phyloP scores from a whole-genome alignment of 2,888 invertebrate genomes.

The Lasioglossum calceatum region DNA sequence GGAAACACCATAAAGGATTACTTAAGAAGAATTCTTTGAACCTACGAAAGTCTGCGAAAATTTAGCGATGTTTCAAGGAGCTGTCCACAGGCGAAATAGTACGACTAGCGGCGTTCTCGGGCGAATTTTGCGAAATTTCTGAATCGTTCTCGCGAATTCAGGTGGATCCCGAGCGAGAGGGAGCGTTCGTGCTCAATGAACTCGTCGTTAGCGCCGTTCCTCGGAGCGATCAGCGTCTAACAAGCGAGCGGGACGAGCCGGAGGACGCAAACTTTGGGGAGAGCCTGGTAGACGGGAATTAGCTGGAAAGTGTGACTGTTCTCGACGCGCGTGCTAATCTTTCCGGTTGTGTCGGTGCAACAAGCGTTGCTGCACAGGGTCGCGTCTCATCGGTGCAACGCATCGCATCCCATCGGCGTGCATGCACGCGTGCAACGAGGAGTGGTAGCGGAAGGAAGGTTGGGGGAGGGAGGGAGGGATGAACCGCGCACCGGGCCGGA shows the following conservation, averaged over 20 bases:
- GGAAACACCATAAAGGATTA: neutral
- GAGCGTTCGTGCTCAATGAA: neutral
- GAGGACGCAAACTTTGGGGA: neutral
- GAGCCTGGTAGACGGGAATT: slow-evolving; percentile 27
- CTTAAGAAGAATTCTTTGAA: neutral
- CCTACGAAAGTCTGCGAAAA: neutral
- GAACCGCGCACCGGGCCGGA: neutral
- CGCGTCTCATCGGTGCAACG: slow-evolving; percentile 21
- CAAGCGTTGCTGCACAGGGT: slow-evolving; percentile 2
- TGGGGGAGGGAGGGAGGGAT: neutral
- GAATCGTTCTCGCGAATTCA: neutral
- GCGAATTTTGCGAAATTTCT: neutral
- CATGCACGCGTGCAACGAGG: slow-evolving; percentile 30
- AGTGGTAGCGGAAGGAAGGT: no score
- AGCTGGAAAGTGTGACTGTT: slow-evolving; percentile 29
- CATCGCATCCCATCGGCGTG: slow-evolving; percentile 31
- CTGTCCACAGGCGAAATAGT: no score
- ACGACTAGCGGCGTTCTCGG: neutral
- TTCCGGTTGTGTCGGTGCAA: slow-evolving; percentile 51
- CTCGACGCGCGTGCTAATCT: slow-evolving; percentile 59
- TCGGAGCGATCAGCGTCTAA: slow-evolving; percentile 2
- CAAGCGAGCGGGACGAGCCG: neutral
- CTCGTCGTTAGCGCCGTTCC: slow-evolving; percentile 1
- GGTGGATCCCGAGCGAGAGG: neutral
- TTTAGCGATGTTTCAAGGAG: neutral